Base-by-base conservation (phyloP, 1,140 invertebrate genomes). In the Papilio glaucus region DNA sequence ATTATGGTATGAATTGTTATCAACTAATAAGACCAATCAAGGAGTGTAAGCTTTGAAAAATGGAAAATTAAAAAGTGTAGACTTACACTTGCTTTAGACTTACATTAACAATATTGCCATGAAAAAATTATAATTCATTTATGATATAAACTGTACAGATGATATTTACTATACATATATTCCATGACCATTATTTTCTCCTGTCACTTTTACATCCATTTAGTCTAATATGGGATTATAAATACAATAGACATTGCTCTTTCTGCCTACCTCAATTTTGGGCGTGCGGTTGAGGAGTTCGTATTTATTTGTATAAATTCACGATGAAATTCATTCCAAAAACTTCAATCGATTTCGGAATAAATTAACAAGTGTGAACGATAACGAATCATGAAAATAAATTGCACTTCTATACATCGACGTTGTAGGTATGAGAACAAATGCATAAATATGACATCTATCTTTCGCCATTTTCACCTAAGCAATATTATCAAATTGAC, bases 391-490 rank as follows among this genome's bases (percentile, higher is more conserved):
- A 38, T 24, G 37, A 37, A 63, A 41, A 42, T 29, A 39, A 42
- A 72, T 39, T 9, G 33, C 10, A 65, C 6, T 18, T 49, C 12
- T 29, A 41, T 37, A 45, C 33, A 37, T 18, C n/a, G 57, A 12
- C 42, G 61, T 57, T 49, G 41, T 68, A 73, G 24, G 53, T 53
- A 62, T 71, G 24, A 69, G 49, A 67, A 65, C 76, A 74, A 76
- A 78, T 75, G 61, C 77, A 77, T 80, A 80, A 81, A 85, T 83
- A 83, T 87, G 85, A 89, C 85, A 77, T 82, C 77, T 79, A 79
- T 84, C 76, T 73, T 84, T 86, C 87, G 87, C 87, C 87, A 87
- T 87, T 87, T 87, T 88, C 80, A 80, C 72, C 71, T 3, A 42
- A 49, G n/a, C n/a, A 15, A 69, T 53, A 53, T 53, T 37, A 33